Base-by-base conservation (phyloP, 1,140 invertebrate genomes). In the Drosophila navojoa region DNA sequence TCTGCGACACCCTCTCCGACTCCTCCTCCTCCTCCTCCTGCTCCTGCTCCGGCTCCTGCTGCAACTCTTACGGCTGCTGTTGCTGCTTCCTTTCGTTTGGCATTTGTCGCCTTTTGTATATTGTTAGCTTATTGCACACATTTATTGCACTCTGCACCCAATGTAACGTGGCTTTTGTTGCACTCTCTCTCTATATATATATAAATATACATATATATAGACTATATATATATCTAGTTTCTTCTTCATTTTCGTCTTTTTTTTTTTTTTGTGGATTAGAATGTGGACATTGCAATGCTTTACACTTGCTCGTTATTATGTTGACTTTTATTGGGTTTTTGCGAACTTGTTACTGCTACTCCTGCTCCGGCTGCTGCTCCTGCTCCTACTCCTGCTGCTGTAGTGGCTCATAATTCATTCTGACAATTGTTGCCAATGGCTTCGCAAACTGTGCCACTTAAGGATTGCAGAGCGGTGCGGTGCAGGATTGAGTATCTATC, bases 81-180 rank as follows among this genome's bases (percentile, higher is more conserved):
- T 32, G 27, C n/a, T 32, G 47, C 45, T 61, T 69, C 55, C 73
- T 55, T 50, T 72, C 77, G 68, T 70, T 68, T 82, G 82, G 82
- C 82, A 87, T 87, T 87, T 87, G 79, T 87, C 82, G 82, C 79
- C 79, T 77, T 87, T 79, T 77, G 76, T 82, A 73, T 81, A 71
- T 86, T 87, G 76, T 82, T 85, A 64, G 82, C 79, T 86, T 86
- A 87, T 82, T 78, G 82, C 81, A 76, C 71, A 79, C 72, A 80
- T 77, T 76, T 74, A 74, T 70, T 74, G 71, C 71, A 70, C 67
- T 74, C 52, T 58, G 57, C 71, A 58, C 58, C 35, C 50, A 60
- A 52, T 57, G 40, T 47, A n/a, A 38, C 42, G 42, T n/a, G 35
- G 13, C 22, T 49, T 19, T 35, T 32, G 42, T 44, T n/a, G 13